These are phyloP conservation scores for Eremophila alpestris DNA, from an alignment of 2,797 vertebrate species.

Conservation along the genomic window DNA sequence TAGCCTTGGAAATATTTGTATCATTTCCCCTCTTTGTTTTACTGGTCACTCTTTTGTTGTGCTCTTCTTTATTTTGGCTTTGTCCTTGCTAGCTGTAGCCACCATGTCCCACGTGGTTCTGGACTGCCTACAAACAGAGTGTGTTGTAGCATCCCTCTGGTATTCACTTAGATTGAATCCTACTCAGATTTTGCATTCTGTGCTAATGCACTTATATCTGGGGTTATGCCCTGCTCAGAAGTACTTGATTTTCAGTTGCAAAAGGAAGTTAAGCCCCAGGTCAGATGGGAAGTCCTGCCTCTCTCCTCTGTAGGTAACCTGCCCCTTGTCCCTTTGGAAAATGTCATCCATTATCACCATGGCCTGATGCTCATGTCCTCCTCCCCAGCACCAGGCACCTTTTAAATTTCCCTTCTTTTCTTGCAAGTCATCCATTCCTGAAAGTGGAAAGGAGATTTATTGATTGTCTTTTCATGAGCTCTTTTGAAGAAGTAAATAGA, in stretches of 20 bases:
- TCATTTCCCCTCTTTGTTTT: neutral
- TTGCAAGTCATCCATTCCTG: neutral
- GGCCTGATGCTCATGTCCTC: neutral
- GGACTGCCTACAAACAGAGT: accelerated
- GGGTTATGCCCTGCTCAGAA: neutral
- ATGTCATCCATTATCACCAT: neutral
- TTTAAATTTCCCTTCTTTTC: neutral
- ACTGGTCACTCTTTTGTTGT: neutral
- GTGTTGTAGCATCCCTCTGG: neutral
- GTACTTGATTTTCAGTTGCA: neutral
- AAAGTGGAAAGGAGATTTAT: conserved; percentile 11
- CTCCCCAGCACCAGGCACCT: neutral
- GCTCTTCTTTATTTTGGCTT: neutral
- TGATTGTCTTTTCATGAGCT: neutral
- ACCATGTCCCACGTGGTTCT: accelerated
- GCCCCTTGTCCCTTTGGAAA: neutral
- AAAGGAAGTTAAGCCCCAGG: neutral
- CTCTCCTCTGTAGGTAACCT: neutral
- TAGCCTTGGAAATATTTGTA: neutral
- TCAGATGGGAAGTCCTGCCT: neutral
- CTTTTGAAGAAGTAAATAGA: conserved; percentile 35
- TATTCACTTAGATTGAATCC: neutral
- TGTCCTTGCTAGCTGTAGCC: neutral
- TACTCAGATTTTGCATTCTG: neutral
- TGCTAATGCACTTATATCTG: neutral